phyloP scores from a whole-genome alignment of 2,113 vertebrate species.

The Lycocorax pyrrhopterus region DNA sequence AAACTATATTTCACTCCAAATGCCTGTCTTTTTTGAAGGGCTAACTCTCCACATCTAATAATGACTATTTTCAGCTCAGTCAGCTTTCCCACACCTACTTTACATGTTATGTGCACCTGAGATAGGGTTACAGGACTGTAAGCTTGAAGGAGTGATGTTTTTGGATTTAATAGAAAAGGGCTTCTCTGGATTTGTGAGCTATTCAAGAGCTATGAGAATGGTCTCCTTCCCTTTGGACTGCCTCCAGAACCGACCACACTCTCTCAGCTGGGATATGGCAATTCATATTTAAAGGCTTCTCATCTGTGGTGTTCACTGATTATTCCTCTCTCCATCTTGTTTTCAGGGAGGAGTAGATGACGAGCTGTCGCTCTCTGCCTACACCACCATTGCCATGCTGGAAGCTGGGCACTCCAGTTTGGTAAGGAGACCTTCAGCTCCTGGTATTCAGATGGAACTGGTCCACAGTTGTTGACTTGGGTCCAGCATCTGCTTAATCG shows the following conservation, averaged over 20 bases:
- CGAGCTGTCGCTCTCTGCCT: slow-evolving; percentile 38
- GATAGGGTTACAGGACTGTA: neutral
- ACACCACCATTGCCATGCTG: slow-evolving; percentile 52
- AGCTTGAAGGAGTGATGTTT: neutral
- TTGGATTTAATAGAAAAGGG: neutral
- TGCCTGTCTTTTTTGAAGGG: neutral
- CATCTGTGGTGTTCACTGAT: neutral
- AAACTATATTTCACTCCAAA: neutral
- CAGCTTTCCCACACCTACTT: neutral
- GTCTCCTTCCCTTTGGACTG: neutral
- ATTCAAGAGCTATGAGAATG: neutral
- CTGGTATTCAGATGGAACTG: neutral
- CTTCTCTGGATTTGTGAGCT: neutral
- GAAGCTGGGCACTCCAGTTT: slow-evolving; percentile 39
- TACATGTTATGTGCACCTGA: neutral
- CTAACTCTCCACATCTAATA: neutral
- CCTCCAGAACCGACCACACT: neutral
- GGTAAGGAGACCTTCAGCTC: neutral
- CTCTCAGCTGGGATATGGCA: neutral
- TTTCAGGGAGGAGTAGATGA: slow-evolving; percentile 57
- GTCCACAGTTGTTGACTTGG: neutral
- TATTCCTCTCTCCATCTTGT: neutral
- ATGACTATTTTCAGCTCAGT: neutral
- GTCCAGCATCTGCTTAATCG: neutral
- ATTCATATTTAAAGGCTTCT: neutral